Evolutionary conservation across 2,797 vertebrate genomes (phyloP), one percentile per base, ranked within the genome.

Genomic region (Sebastiscus tertius): DNA sequence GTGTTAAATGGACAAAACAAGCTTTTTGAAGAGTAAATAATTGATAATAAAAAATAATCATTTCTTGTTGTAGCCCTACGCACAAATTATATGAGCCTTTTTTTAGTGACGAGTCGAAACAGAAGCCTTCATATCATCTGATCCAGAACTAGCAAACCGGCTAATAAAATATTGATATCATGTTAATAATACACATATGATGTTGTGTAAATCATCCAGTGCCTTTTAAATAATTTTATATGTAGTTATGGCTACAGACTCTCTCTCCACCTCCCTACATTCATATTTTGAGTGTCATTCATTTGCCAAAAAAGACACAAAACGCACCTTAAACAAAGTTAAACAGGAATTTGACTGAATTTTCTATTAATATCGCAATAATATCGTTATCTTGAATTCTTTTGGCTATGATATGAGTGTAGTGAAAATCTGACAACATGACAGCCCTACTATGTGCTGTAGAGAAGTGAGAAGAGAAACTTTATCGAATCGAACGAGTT

Each of bases 161-260:
- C 2, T 14, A 14, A 39, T 0, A 39, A 14, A 39, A 39, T 39
- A 14, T 39, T 39, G 39, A 39, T 14, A 39, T 39, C 13, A 39
- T 14, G 39, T 39, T 39, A 39, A 39, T 39, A 39, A 39, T 39
- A 39, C 36, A 39, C 36, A 6, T 39, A 14, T 39, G 13, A 39
- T 39, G 36, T 39, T 39, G 13, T 39, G 39, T 39, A 39, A 39
- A 39, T 39, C 1, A 39, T 39, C 39, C 39, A 39, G 0, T 1
- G 0, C 36, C 0, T 39, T 0, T 39, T 39, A 39, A 39, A 14
- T 39, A 0, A 39, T 14, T 14, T 0, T 39, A 39, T 39, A 6
- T 39, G 5, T 0, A 14, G 39, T 39, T 6, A 39, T 39, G 39
- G 39, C 14, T 39, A 39, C 39, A 39, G 13, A 39, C 0, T 14